Evolutionary conservation across 2,797 vertebrate genomes (phyloP).

Genomic region (Molossus molossus): DNA sequence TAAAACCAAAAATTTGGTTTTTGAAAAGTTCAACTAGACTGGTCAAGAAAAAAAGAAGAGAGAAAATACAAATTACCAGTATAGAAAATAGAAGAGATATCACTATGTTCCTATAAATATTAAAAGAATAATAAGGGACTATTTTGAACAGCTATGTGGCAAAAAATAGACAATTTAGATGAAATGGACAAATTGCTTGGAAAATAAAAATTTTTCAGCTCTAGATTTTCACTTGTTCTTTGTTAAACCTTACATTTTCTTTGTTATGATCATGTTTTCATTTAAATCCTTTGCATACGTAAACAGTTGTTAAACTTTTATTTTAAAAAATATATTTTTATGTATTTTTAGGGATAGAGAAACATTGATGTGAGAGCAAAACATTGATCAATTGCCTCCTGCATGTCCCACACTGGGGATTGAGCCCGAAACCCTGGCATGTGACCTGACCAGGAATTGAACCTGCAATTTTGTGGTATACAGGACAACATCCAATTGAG

Average conservation of each 20-base stretch:
- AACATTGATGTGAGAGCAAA: too few relatives aligned
- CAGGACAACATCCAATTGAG: too few relatives aligned
- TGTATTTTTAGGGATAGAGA: too few relatives aligned
- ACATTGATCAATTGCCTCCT: too few relatives aligned
- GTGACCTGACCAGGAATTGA: too few relatives aligned
- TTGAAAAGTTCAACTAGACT: background rate
- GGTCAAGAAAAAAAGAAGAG: slow-evolving; percentile 10
- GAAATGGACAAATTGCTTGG: background rate
- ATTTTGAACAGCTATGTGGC: background rate
- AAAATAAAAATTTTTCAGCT: background rate
- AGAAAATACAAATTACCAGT: background rate
- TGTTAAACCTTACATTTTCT: background rate
- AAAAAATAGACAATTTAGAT: slow-evolving; percentile 9
- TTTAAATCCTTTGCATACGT: slow-evolving; percentile 29
- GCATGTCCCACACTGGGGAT: too few relatives aligned
- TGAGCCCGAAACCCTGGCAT: too few relatives aligned
- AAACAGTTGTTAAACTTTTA: background rate
- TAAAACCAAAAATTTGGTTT: slow-evolving; percentile 1
- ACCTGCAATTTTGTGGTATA: too few relatives aligned
- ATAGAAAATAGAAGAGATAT: background rate
- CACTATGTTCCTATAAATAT: background rate
- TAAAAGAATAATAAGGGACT: slow-evolving; percentile 29
- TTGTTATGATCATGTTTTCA: background rate
- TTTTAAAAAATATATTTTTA: too few relatives aligned
- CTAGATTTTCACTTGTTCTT: background rate